phyloP scores from a whole-genome alignment of 2,888 invertebrate genomes.

The Philopedon plagiatum region DNA sequence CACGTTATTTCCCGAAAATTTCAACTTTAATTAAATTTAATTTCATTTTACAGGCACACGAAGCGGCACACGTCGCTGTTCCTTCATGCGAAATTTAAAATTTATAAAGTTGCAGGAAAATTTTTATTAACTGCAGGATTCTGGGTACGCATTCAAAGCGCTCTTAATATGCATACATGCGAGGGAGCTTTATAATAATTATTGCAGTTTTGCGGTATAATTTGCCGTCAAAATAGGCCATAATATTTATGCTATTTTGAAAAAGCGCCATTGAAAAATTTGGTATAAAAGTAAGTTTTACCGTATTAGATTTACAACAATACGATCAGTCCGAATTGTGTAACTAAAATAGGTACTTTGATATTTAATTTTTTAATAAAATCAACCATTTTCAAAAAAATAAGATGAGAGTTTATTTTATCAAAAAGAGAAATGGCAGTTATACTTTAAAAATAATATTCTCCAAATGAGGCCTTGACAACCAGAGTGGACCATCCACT shows the following conservation, averaged over 20 bases:
- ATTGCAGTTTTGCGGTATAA: neutral
- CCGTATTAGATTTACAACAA: no score
- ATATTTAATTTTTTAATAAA: no score
- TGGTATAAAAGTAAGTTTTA: no score
- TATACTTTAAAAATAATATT: no score
- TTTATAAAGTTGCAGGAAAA: slow-evolving; percentile 26
- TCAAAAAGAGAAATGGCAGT: no score
- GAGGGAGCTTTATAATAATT: slow-evolving; percentile 14
- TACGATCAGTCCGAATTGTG: no score
- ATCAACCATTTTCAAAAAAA: no score
- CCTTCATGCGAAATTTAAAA: slow-evolving; percentile 25
- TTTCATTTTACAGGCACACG: slow-evolving; percentile 25
- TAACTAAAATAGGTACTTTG: no score
- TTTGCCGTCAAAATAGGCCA: neutral
- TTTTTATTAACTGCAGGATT: slow-evolving; percentile 34
- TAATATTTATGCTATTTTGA: neutral
- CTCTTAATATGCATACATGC: slow-evolving; percentile 22
- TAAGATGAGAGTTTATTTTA: no score
- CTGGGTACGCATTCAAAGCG: slow-evolving; percentile 23
- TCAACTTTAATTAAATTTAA: slow-evolving; percentile 30
- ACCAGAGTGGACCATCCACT: no score
- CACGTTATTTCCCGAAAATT: slow-evolving; percentile 20
- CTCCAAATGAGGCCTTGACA: no score
- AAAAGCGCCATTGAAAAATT: neutral
- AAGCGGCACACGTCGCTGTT: slow-evolving; percentile 13